phyloP scores from a whole-genome alignment of 2,888 invertebrate genomes.

The Pristionchus mayeri region DNA sequence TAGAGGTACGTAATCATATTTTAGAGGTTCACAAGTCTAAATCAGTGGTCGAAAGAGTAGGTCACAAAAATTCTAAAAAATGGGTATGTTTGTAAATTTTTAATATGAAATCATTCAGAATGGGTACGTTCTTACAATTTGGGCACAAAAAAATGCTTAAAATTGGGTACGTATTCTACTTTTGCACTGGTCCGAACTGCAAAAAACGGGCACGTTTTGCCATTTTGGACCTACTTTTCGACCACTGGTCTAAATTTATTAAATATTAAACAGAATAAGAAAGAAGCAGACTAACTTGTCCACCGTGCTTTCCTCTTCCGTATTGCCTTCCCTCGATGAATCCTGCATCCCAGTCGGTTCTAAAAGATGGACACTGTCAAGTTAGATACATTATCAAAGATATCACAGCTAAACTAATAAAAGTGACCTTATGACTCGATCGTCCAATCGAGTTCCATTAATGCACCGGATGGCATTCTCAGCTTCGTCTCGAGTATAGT shows the following conservation, averaged over 20 bases:
- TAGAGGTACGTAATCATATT: too few species aligned
- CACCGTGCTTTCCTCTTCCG: conserved; percentile 97
- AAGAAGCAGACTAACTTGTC: conserved; percentile 86
- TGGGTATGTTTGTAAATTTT: too few species aligned
- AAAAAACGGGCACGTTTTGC: background rate
- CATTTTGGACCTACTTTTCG: too few species aligned
- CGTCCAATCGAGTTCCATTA: conserved; percentile 94
- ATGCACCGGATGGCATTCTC: conserved; percentile 85
- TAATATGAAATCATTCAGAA: too few species aligned
- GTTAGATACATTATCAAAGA: background rate
- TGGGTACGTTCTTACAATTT: too few species aligned
- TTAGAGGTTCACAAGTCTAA: too few species aligned
- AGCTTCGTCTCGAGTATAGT: conserved; percentile 80
- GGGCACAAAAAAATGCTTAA: too few species aligned
- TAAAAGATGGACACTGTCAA: conserved; percentile 64
- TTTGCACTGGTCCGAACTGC: too few species aligned
- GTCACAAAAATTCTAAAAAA: too few species aligned
- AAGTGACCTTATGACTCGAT: conserved; percentile 86
- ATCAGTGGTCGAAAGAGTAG: too few species aligned
- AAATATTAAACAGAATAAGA: background rate
- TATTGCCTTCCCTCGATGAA: conserved; percentile 98
- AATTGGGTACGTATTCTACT: too few species aligned
- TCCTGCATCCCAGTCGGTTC: conserved; percentile 99
- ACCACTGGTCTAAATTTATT: too few species aligned
- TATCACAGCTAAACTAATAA: background rate